Evolutionary conservation across 2,797 vertebrate genomes (phyloP).

Genomic region (Anguilla pacifica): DNA sequence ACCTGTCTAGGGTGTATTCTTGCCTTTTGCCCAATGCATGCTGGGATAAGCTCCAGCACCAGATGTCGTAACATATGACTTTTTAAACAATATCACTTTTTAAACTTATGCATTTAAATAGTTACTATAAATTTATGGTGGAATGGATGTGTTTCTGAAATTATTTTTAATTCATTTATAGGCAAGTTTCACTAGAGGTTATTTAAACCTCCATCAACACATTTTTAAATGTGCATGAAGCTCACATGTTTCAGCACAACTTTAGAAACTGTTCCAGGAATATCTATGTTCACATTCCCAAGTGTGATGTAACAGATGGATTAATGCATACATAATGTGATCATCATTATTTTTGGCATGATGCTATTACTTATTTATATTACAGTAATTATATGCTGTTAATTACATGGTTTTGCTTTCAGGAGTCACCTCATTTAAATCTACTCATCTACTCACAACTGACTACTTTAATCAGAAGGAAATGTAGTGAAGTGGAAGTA

Average conservation of each 20-base stretch:
- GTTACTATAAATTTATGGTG: neutral
- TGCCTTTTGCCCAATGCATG: too few species aligned
- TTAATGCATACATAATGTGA: neutral
- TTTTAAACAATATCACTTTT: neutral
- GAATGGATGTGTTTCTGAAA: neutral
- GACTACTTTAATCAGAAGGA: neutral
- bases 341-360: neutral
- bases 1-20: too few species aligned
- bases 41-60: too few species aligned
- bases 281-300: neutral
- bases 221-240: neutral
- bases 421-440: neutral
- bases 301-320: neutral
- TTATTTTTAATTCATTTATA: neutral
- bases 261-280: neutral
- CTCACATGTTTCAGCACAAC: neutral
- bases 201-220: neutral
- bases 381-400: neutral
- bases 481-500: neutral
- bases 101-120: neutral
- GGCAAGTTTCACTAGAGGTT: neutral
- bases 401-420: neutral
- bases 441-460: neutral
- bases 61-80: neutral
- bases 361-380: neutral